These are phyloP conservation scores for Anastrepha obliqua DNA, from an alignment of 1,140 invertebrate genomes.

Conservation along the genomic window DNA sequence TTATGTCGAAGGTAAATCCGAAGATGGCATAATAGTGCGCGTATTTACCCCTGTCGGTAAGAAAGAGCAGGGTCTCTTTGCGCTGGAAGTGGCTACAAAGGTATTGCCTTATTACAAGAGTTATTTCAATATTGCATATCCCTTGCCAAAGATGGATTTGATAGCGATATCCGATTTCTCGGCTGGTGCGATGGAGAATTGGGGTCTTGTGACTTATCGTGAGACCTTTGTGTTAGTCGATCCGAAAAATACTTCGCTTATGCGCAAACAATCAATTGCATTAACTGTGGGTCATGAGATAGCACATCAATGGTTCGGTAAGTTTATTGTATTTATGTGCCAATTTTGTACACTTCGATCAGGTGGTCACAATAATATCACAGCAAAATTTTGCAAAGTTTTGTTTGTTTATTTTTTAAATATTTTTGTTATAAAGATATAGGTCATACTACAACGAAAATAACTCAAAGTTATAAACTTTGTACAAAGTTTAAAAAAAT, in stretches of 20 bases:
- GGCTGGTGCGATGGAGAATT: constrained; percentile 97
- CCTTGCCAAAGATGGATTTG: constrained; percentile 95
- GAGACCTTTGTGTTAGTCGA: constrained; percentile 90
- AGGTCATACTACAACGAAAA: too few relatives aligned
- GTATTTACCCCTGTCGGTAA: constrained; percentile 96
- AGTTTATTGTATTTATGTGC: constrained; percentile 64
- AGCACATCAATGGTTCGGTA: constrained; percentile 92
- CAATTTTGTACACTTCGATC: constrained; percentile 71
- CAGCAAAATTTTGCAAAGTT: too few relatives aligned
- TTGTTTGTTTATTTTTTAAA: too few relatives aligned
- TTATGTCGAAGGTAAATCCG: constrained; percentile 88
- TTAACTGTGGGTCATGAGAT: constrained; percentile 91
- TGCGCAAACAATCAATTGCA: constrained; percentile 90
- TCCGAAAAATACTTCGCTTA: constrained; percentile 87
- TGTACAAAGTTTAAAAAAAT: too few relatives aligned
- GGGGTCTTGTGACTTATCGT: constrained; percentile 85
- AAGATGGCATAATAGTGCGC: constrained; percentile 88
- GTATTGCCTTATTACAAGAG: constrained; percentile 94
- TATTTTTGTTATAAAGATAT: too few relatives aligned
- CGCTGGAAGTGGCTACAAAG: constrained; percentile 89
- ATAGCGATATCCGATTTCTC: constrained; percentile 96
- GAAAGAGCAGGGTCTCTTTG: constrained; percentile 93
- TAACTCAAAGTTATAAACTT: too few relatives aligned
- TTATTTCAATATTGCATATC: constrained; percentile 96
- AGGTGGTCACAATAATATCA: neutral